Evolutionary conservation across 2,113 vertebrate genomes (phyloP).

Genomic region (Brachypodius melanocephalos): DNA sequence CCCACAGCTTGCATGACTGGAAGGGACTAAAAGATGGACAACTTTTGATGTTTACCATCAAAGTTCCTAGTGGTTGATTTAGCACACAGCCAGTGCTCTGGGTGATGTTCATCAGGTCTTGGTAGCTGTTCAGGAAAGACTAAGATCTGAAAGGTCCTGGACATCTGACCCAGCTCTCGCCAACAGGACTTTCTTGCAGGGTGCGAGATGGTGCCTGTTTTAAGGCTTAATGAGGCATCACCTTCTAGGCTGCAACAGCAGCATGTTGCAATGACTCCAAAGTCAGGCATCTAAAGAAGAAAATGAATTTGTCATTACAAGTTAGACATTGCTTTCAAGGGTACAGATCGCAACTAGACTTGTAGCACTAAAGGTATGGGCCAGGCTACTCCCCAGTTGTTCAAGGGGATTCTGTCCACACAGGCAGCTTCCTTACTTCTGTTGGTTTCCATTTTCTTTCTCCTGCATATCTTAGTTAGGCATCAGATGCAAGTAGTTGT

Average conservation of each 20-base stretch:
- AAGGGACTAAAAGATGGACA: background rate
- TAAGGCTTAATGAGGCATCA: background rate
- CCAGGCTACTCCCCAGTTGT: background rate
- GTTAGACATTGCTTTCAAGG: background rate
- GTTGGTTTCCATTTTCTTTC: background rate
- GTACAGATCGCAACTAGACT: background rate
- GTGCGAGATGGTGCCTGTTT: background rate
- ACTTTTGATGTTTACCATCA: background rate
- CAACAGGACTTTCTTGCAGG: background rate
- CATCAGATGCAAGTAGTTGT: background rate
- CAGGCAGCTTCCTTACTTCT: background rate
- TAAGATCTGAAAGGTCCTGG: background rate
- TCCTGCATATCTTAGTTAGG: background rate
- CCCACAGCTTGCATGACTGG: background rate
- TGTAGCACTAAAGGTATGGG: background rate
- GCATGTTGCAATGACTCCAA: background rate
- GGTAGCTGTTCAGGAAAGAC: background rate
- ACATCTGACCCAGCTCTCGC: background rate
- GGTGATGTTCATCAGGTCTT: background rate
- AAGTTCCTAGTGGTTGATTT: background rate
- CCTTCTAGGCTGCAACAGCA: background rate
- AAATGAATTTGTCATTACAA: background rate
- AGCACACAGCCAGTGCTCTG: rapidly evolving
- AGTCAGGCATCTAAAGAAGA: background rate
- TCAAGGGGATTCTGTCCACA: background rate